A percentile compares a stretch with the other conserved stretches of the same genome.
These are phyloP conservation scores for Crocuta crocuta DNA, from an alignment of 2,113 vertebrate species.

Conservation along the genomic window DNA sequence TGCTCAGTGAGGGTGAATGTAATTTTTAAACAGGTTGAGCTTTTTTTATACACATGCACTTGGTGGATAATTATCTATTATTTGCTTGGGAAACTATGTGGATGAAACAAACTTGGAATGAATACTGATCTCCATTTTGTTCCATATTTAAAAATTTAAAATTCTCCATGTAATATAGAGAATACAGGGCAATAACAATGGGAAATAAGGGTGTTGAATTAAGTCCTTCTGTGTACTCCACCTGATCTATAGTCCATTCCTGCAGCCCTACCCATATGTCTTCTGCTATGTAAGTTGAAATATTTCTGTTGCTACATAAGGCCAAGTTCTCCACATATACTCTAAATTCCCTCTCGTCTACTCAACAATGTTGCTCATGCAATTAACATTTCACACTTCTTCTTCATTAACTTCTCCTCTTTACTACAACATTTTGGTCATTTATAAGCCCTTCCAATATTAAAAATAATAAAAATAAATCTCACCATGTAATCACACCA, in stretches of 20 bases:
- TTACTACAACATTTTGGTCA: background rate
- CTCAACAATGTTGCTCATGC: background rate
- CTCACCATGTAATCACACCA: background rate
- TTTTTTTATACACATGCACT: background rate
- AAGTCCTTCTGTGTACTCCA: background rate
- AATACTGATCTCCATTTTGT: background rate
- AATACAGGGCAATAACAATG: background rate
- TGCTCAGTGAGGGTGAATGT: background rate
- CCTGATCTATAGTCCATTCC: background rate
- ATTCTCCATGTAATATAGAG: background rate
- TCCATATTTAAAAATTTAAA: conserved; percentile 49
- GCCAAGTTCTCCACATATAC: background rate
- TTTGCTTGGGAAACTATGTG: background rate
- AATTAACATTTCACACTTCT: background rate
- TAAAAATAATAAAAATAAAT: background rate
- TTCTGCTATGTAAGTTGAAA: background rate
- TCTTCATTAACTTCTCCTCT: background rate
- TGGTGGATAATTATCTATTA: background rate
- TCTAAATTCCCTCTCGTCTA: background rate
- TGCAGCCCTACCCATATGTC: background rate
- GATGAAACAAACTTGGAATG: conserved; percentile 7
- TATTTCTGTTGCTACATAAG: background rate
- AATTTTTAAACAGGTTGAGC: background rate
- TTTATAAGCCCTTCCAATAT: background rate
- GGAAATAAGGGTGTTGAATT: conserved; percentile 46